Conservation (phyloP, 2,113 vertebrate species). For the Hippopotamus amphibius region DNA sequence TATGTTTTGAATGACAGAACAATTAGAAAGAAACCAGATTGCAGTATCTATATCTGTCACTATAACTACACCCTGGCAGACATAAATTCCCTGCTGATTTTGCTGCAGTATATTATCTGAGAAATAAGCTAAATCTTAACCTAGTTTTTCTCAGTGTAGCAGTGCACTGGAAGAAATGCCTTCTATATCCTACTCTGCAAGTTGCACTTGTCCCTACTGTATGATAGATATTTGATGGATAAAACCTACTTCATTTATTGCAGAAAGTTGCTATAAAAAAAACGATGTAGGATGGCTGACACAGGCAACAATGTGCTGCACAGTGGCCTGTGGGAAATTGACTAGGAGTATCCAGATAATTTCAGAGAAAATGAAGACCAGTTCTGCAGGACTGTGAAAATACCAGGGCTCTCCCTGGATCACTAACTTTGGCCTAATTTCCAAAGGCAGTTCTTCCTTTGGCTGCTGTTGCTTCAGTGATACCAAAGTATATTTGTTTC, state of each 20-base stretch:
- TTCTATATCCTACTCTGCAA: conserved; percentile 11
- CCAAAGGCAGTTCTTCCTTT: not conserved
- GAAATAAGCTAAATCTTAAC: conserved; percentile 82
- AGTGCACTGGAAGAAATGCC: not conserved
- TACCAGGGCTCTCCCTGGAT: not conserved
- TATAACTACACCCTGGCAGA: conserved; percentile 75
- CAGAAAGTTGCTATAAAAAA: conserved; percentile 42
- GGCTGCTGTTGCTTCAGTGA: not conserved
- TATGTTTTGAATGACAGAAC: conserved; percentile 77
- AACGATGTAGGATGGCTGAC: not conserved
- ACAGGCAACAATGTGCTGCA: not conserved
- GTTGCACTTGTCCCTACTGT: not conserved
- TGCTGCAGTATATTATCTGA: conserved; percentile 65
- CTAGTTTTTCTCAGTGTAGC: not conserved
- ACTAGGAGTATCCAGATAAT: not conserved
- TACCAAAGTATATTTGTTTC: conserved; percentile 32
- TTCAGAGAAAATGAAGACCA: conserved; percentile 43
- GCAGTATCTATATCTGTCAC: conserved; percentile 81
- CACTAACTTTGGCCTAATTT: not conserved
- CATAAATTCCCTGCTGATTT: conserved; percentile 78
- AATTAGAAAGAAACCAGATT: conserved; percentile 83
- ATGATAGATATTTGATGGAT: conserved; percentile 42
- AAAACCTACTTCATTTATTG: conserved; percentile 11
- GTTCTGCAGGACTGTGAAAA: conserved; percentile 48
- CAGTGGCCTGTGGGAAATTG: not conserved